phyloP scores from a whole-genome alignment of 2,888 invertebrate species.

The Yponomeuta sedellus region DNA sequence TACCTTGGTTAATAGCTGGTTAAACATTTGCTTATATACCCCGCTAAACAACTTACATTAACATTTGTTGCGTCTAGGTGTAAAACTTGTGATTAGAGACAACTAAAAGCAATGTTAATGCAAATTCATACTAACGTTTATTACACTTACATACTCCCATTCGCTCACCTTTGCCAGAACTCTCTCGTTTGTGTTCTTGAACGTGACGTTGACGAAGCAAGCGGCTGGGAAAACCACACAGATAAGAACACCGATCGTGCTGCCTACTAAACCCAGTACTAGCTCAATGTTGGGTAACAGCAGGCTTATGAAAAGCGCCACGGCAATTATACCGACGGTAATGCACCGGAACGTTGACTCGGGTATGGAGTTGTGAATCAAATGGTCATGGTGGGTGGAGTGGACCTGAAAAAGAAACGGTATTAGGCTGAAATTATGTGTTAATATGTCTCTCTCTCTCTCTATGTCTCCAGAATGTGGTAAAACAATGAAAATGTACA shows the following conservation, averaged over 20 bases:
- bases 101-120: not conserved
- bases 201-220: conserved; percentile 89
- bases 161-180: conserved; percentile 84
- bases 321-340: conserved; percentile 85
- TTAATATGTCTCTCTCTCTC: no score
- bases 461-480: no score
- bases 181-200: conserved; percentile 89
- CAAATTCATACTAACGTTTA: not conserved
- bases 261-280: conserved; percentile 94
- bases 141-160: not conserved
- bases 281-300: conserved; percentile 95
- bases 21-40: no score
- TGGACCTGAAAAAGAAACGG: conserved; percentile 71
- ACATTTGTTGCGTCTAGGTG: no score
- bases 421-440: no score
- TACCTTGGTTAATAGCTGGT: no score
- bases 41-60: no score
- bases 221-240: conserved; percentile 95
- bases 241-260: conserved; percentile 95
- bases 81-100: no score
- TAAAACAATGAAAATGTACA: no score
- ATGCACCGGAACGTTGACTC: conserved; percentile 88
- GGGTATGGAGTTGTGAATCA: conserved; percentile 84
- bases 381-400: conserved; percentile 80
- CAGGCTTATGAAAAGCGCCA: conserved; percentile 87